Base-by-base conservation (phyloP, 2,888 invertebrate genomes). In the Epicampocera succincta region DNA sequence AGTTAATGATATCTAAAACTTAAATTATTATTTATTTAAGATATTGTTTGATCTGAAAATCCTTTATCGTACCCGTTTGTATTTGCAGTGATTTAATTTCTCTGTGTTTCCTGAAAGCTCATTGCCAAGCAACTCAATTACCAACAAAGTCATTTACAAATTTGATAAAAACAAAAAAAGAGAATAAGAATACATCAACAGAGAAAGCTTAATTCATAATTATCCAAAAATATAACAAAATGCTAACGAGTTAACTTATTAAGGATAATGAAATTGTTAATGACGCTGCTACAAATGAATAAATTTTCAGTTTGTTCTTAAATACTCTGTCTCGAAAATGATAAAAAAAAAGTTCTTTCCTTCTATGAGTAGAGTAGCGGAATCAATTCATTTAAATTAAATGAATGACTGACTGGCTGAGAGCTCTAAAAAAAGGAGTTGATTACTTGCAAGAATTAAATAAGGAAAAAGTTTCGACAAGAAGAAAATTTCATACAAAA, bases 361-460 rank as follows among this genome's bases (percentile, higher is more conserved):
- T 63, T 44, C 56, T 56, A 58, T 3, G 21, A 54, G 56, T 73
- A 73, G 73, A 81, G 77, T 73, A 77, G 68, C 77, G 73, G 77
- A 81, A 81, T 81, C 77, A 81, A 68, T 77, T 81, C 77, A 81
- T 73, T 81, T 81, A 77, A 74, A 69, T 29, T 40, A 66, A 80
- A 72, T 75, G 65, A 75, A 66, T 68, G 50, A 63, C 29, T 63
- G 21, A 13, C 8, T 44, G 38, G 29, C 56, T 50, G 19, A 48
- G 25, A 8, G 29, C 17, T 33, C n/a, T n/a, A n/a, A 40, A 65
- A n/a, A 17, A 73, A 38, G 44, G 76, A 29, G 69, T 71, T 68
- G 66, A 17, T 61, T 61, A 42, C 60, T 56, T 12, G 19, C 12
- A 5, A 42, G 15, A 6, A 40, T 56, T 46, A 25, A 65, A 58